Evolutionary conservation across 2,113 vertebrate genomes (phyloP).

Genomic region (Psophia crepitans): DNA sequence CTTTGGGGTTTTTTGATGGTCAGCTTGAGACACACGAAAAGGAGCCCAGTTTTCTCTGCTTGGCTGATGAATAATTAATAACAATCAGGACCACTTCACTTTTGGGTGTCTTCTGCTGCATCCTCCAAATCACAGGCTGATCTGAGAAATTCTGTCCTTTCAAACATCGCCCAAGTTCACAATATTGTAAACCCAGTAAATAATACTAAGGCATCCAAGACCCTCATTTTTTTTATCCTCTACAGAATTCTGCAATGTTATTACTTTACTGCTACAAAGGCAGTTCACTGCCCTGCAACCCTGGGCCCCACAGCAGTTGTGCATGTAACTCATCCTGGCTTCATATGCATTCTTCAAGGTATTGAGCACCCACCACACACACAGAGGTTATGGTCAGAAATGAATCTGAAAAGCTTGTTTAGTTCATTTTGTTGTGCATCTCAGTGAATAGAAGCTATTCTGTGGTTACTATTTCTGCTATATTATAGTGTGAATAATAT

Average conservation of each 20-base stretch:
- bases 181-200: background rate
- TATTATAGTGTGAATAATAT: background rate
- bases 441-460: background rate
- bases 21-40: background rate
- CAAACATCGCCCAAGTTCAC: background rate
- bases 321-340: constrained; percentile 61
- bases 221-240: background rate
- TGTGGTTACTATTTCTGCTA: background rate
- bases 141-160: background rate
- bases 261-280: constrained; percentile 20
- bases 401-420: background rate
- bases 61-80: background rate
- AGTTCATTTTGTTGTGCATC: background rate
- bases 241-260: background rate
- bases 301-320: constrained; percentile 69
- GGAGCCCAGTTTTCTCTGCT: background rate
- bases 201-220: background rate
- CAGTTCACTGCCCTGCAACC: background rate
- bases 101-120: background rate
- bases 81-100: background rate
- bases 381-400: constrained; percentile 3
- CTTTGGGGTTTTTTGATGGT: background rate
- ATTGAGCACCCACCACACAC: background rate
- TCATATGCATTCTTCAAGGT: constrained; percentile 42
- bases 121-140: background rate